These are phyloP conservation scores for Aphyosemion australe DNA, from an alignment of 2,113 vertebrate genomes.

Conservation along the genomic window DNA sequence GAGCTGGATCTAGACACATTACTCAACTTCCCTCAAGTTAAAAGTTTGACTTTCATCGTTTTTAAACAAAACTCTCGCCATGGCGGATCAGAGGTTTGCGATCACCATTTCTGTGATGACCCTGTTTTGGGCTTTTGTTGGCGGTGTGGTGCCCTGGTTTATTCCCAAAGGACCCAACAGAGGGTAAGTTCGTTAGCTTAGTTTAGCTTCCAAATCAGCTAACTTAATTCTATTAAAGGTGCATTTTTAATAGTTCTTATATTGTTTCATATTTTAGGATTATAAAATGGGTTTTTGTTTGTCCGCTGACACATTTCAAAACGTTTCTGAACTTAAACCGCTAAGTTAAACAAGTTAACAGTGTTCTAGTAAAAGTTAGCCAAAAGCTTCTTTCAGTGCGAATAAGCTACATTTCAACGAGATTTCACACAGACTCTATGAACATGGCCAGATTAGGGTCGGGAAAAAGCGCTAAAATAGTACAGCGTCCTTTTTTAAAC, in stretches of 20 bases:
- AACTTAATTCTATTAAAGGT: neutral
- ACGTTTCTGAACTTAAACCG: neutral
- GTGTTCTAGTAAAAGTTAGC: no score
- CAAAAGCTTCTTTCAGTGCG: no score
- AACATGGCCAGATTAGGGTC: no score
- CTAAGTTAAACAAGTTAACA: neutral
- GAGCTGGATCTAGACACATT: neutral
- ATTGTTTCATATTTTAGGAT: no score
- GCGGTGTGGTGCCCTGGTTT: slow-evolving; percentile 88
- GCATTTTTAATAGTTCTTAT: neutral
- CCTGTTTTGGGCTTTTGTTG: slow-evolving; percentile 90
- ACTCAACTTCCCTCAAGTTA: slow-evolving; percentile 12
- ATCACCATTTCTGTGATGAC: slow-evolving; percentile 89
- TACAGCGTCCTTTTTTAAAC: slow-evolving; percentile 44
- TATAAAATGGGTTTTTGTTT: no score
- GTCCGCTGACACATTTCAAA: neutral
- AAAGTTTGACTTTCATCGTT: slow-evolving; percentile 4
- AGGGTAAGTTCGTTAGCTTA: slow-evolving; percentile 84
- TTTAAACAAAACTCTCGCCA: slow-evolving; percentile 31
- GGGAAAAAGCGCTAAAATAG: slow-evolving; percentile 19
- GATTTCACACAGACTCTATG: neutral
- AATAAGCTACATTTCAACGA: no score
- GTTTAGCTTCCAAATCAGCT: slow-evolving; percentile 21
- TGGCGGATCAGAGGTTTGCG: slow-evolving; percentile 82
- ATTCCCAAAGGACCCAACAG: slow-evolving; percentile 93